These are phyloP conservation scores for Mormyrus iriodes DNA, from an alignment of 2,113 vertebrate species.

Conservation along the genomic window DNA sequence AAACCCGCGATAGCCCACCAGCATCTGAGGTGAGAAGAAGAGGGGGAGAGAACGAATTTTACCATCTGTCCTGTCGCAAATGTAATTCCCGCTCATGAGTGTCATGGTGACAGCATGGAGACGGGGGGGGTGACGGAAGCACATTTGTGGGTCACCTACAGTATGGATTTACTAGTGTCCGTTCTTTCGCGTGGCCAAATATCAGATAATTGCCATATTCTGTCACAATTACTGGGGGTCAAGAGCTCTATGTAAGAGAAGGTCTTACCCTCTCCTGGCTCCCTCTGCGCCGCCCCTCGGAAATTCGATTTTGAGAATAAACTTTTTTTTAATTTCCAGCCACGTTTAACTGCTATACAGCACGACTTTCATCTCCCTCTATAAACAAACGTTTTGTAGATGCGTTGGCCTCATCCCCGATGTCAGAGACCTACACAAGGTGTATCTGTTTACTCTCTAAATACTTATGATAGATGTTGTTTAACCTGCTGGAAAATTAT, in stretches of 20 bases:
- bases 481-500: neutral
- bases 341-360: neutral
- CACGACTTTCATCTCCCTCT: neutral
- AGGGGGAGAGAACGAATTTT: constrained; percentile 47
- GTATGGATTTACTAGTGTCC: neutral
- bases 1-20: constrained; percentile 71
- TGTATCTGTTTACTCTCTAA: neutral
- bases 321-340: neutral
- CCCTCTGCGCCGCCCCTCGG: neutral
- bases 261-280: neutral
- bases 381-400: neutral
- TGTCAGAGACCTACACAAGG: neutral
- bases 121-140: neutral
- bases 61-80: constrained; percentile 64
- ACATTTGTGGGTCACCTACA: neutral
- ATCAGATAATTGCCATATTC: neutral
- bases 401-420: neutral
- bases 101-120: neutral
- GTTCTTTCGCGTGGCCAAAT: neutral
- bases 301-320: constrained; percentile 13
- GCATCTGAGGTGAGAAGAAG: constrained; percentile 56
- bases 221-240: neutral
- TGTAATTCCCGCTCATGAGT: constrained; percentile 8
- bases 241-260: neutral
- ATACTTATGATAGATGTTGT: neutral